These are phyloP conservation scores for Cybosia mesomella DNA, from an alignment of 2,888 invertebrate species.

Conservation along the genomic window DNA sequence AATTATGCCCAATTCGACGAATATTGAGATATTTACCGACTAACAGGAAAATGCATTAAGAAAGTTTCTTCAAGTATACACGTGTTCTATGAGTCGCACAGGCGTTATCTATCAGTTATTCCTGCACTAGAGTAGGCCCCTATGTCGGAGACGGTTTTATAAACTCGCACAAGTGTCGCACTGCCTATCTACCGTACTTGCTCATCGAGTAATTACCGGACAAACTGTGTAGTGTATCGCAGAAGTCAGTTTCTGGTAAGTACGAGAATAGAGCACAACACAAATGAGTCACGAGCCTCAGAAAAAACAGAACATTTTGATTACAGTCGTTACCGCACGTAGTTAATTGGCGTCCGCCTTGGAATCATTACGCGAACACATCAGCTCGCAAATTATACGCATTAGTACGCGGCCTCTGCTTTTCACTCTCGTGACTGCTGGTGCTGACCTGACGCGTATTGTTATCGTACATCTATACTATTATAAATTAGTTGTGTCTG, in stretches of 20 bases:
- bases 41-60: background rate
- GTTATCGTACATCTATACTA: background rate
- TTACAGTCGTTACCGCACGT: conserved; percentile 2
- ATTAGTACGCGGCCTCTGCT: background rate
- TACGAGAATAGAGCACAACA: background rate
- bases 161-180: too few relatives aligned
- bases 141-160: too few relatives aligned
- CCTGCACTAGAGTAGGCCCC: too few relatives aligned
- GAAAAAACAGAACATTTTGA: conserved; percentile 8
- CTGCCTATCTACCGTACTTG: background rate
- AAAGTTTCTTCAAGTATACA: background rate
- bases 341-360: background rate
- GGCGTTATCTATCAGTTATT: too few relatives aligned
- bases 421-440: background rate
- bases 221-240: background rate
- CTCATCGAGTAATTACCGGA: background rate
- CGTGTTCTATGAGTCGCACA: too few relatives aligned
- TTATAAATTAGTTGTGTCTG: too few relatives aligned
- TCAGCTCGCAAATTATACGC: conserved; percentile 11
- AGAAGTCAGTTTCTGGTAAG: background rate
- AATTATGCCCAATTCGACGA: background rate
- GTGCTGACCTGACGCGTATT: background rate
- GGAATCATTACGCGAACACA: conserved; percentile 8
- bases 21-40: background rate
- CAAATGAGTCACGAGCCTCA: background rate